phyloP scores from a whole-genome alignment of 2,888 invertebrate species.

The Brachypalpus laphriformis region DNA sequence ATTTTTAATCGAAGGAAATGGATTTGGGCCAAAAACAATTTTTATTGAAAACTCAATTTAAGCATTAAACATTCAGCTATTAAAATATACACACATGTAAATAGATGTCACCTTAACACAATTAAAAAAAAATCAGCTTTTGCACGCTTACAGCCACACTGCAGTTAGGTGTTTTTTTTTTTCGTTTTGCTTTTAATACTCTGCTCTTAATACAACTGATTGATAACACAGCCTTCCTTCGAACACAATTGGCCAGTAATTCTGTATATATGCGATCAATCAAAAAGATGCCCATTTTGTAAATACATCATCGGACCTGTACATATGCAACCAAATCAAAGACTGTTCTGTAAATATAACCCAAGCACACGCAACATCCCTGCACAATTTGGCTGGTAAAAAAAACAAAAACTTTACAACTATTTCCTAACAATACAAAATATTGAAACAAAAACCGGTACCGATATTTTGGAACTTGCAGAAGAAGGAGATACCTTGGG shows the following conservation, averaged over 20 bases:
- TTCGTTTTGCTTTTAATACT: constrained; percentile 60
- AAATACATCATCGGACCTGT: constrained; percentile 24
- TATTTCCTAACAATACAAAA: constrained; percentile 1
- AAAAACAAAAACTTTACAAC: not conserved
- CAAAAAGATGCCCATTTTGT: constrained; percentile 25
- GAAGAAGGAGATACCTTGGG: constrained; percentile 89
- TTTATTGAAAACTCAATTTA: constrained; percentile 41
- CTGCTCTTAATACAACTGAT: constrained; percentile 37
- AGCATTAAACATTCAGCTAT: not conserved
- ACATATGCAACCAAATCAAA: constrained; percentile 14
- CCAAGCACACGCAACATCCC: constrained; percentile 42
- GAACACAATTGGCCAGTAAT: constrained; percentile 17
- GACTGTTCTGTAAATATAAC: constrained; percentile 47
- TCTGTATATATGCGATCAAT: constrained; percentile 40
- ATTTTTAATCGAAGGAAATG: constrained; percentile 9
- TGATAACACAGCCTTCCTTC: not conserved
- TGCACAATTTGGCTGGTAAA: constrained; percentile 46
- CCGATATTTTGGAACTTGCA: constrained; percentile 79
- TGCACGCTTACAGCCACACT: constrained; percentile 67
- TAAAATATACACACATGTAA: not conserved
- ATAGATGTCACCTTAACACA: not conserved
- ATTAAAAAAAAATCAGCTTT: constrained; percentile 25
- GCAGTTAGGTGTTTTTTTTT: constrained; percentile 55
- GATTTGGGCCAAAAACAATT: constrained; percentile 9
- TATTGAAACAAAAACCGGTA: constrained; percentile 54